These are phyloP conservation scores for Rutpela maculata DNA, from an alignment of 2,888 invertebrate species.

Conservation along the genomic window DNA sequence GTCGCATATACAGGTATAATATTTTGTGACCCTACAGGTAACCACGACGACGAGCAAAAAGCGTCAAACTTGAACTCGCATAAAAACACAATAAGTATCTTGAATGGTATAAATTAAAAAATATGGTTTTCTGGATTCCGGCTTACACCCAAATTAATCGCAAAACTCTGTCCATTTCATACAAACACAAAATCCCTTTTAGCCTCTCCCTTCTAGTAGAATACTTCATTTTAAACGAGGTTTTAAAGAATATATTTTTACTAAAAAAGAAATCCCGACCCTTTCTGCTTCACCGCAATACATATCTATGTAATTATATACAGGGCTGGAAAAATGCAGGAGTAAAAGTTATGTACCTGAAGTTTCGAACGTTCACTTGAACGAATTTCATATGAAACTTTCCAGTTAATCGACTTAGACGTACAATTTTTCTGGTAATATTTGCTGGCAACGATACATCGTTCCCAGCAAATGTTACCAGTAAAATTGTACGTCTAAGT, in stretches of 20 bases:
- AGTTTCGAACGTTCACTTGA: too few relatives aligned
- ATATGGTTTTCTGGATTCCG: neutral
- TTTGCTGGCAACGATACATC: too few relatives aligned
- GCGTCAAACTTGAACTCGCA: neutral
- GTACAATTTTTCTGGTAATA: too few relatives aligned
- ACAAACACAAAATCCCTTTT: neutral
- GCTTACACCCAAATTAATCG: neutral
- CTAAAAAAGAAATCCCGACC: neutral
- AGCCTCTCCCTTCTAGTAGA: neutral
- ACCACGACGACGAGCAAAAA: neutral
- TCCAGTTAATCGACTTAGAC: too few relatives aligned
- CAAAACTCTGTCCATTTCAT: neutral
- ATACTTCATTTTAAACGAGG: neutral
- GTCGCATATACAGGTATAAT: too few relatives aligned
- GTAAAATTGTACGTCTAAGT: too few relatives aligned
- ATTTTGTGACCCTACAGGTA: neutral
- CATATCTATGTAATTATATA: neutral
- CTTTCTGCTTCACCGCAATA: neutral
- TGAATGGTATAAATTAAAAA: neutral
- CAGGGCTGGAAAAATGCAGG: too few relatives aligned
- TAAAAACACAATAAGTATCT: neutral
- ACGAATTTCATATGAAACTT: too few relatives aligned
- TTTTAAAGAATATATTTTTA: neutral
- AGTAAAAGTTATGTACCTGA: too few relatives aligned
- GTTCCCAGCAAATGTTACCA: too few relatives aligned